Evolutionary conservation across 35 echinoderm and acorn worm species (phyloP).

Genomic region (Chiridota heheva): DNA sequence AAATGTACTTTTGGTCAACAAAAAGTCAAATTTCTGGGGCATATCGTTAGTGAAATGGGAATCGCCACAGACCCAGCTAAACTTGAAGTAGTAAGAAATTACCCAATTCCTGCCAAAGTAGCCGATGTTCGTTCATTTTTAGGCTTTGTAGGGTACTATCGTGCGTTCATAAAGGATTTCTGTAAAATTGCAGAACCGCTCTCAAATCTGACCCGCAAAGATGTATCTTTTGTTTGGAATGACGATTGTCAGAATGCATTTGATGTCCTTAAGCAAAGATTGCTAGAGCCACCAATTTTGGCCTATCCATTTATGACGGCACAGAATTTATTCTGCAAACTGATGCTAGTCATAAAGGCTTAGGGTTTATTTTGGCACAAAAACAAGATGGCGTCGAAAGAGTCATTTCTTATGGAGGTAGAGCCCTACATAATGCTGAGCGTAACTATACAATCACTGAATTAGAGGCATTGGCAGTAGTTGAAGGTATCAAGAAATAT

Average conservation of each 20-base stretch:
- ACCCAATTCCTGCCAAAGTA: conserved; percentile 29
- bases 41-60: conserved; percentile 54
- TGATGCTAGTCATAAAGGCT: not conserved
- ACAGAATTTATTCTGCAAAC: conserved; percentile 29
- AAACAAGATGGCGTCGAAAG: not conserved
- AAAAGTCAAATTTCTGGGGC: conserved; percentile 59
- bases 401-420: conserved; percentile 12
- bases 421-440: conserved; percentile 1
- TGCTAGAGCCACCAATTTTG: not conserved
- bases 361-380: conserved; percentile 1
- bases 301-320: not conserved
- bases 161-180: conserved; percentile 11
- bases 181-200: conserved; percentile 5
- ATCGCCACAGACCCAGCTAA: conserved; percentile 64
- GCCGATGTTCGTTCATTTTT: conserved; percentile 51
- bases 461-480: conserved; percentile 27
- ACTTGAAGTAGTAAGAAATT: not conserved
- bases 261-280: not conserved
- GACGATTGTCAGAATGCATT: conserved; percentile 3
- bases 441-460: conserved; percentile 6
- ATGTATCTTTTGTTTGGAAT: not conserved
- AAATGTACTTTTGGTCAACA: conserved; percentile 55
- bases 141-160: conserved; percentile 54
- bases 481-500: conserved; percentile 23
- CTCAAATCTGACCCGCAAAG: not conserved